These are phyloP conservation scores for Aphis craccivora DNA, from an alignment of 1,140 invertebrate genomes.

Conservation along the genomic window DNA sequence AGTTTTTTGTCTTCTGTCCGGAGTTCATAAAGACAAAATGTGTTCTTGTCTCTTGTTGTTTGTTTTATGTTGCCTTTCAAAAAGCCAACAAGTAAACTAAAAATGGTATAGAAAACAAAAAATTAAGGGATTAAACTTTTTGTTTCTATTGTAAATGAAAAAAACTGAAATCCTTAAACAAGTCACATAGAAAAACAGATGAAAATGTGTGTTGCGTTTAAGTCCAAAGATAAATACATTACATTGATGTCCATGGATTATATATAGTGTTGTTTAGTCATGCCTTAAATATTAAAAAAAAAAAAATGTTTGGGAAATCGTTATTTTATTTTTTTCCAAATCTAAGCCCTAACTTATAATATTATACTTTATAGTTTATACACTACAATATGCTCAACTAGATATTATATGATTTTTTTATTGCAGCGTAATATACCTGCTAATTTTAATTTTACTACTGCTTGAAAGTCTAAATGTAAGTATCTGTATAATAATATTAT, in stretches of 20 bases:
- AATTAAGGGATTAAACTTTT: constrained; percentile 15
- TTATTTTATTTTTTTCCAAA: background rate
- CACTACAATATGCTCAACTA: background rate
- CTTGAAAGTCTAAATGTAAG: background rate
- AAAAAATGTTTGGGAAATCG: background rate
- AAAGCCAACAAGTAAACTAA: constrained; percentile 17
- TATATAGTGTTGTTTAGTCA: background rate
- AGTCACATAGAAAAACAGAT: background rate
- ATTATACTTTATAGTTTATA: background rate
- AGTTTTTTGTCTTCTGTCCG: background rate
- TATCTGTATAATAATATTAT: background rate
- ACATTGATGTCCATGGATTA: background rate
- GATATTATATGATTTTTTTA: background rate
- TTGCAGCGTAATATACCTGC: background rate
- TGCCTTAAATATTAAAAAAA: background rate
- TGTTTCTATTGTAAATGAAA: background rate
- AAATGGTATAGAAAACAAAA: constrained; percentile 20
- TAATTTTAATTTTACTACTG: background rate
- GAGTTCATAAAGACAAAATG: constrained; percentile 46
- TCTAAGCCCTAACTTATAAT: background rate
- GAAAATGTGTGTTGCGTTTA: constrained; percentile 3
- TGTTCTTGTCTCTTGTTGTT: background rate
- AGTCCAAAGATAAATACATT: background rate
- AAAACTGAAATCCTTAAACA: background rate
- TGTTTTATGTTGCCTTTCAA: background rate